Conservation (phyloP, 2,113 vertebrate species). For the Meles meles region DNA sequence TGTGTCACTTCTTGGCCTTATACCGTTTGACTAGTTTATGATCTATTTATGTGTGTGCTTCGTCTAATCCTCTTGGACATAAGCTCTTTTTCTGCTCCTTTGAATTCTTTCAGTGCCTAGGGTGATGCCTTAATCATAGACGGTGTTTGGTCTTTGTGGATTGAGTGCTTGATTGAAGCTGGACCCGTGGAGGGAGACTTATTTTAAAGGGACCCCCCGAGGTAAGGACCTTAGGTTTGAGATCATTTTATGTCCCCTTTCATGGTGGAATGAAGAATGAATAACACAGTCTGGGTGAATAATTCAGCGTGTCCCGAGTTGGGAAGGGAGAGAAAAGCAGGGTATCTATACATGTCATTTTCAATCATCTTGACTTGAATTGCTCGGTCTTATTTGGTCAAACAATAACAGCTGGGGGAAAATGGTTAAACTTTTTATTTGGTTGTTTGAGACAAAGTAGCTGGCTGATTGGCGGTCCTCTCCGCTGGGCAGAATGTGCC, state of each 20-base stretch:
- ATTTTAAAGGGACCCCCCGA: constrained; percentile 13
- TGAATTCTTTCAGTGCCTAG: not conserved
- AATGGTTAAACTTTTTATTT: not conserved
- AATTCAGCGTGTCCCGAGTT: constrained; percentile 14
- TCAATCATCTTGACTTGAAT: constrained; percentile 38
- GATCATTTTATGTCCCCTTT: constrained; percentile 28
- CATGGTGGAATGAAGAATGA: constrained; percentile 28
- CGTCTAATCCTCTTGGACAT: not conserved
- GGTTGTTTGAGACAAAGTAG: constrained; percentile 32
- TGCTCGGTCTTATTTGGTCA: not conserved
- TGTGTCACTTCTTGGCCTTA: not conserved
- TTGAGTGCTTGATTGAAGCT: not conserved
- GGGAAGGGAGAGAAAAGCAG: not conserved
- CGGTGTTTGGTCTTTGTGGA: not conserved
- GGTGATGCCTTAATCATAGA: constrained; percentile 15
- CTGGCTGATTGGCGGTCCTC: not conserved
- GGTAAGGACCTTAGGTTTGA: not conserved
- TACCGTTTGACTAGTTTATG: not conserved
- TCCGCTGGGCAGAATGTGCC: not conserved
- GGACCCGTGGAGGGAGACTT: not conserved
- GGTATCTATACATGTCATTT: constrained; percentile 17
- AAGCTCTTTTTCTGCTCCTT: not conserved
- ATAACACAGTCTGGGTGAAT: not conserved
- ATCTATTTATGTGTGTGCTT: not conserved
- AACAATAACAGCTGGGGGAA: not conserved